A percentile compares a stretch with the other conserved stretches of the same genome.
Evolutionary conservation across 2,888 invertebrate species (phyloP).

Genomic region (Noctua janthina): DNA sequence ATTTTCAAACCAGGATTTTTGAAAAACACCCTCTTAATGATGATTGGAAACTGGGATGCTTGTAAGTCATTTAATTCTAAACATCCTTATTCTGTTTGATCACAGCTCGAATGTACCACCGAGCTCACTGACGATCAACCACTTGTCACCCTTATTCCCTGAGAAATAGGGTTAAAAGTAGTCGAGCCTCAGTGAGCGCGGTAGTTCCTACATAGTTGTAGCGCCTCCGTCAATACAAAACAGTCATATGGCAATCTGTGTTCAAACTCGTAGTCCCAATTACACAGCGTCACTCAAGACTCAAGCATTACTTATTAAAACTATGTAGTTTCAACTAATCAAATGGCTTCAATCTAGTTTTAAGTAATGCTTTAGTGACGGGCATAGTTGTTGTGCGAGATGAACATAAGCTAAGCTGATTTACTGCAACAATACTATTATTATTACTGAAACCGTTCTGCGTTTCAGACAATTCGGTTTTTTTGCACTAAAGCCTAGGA

Average conservation of each 20-base stretch:
- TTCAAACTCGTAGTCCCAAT: neutral
- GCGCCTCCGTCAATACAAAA: neutral
- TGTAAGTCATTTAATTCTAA: neutral
- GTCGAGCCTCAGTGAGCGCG: too few relatives aligned
- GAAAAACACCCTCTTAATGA: neutral
- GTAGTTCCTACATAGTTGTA: neutral
- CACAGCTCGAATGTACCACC: neutral
- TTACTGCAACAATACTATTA: neutral
- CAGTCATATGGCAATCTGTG: neutral
- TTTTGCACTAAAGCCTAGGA: neutral
- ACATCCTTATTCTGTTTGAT: neutral
- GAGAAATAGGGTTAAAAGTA: too few relatives aligned
- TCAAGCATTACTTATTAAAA: neutral
- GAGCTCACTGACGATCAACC: too few relatives aligned
- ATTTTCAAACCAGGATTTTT: neutral
- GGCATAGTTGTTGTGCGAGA: neutral
- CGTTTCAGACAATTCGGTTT: neutral
- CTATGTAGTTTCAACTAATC: neutral
- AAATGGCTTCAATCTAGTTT: neutral
- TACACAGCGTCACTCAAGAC: neutral
- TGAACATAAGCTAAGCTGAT: neutral
- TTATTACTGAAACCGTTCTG: neutral
- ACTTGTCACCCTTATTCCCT: neutral
- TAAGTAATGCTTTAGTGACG: neutral
- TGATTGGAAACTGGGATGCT: neutral